Evolutionary conservation across 2,113 vertebrate genomes (phyloP).

Genomic region (Xenus cinereus): DNA sequence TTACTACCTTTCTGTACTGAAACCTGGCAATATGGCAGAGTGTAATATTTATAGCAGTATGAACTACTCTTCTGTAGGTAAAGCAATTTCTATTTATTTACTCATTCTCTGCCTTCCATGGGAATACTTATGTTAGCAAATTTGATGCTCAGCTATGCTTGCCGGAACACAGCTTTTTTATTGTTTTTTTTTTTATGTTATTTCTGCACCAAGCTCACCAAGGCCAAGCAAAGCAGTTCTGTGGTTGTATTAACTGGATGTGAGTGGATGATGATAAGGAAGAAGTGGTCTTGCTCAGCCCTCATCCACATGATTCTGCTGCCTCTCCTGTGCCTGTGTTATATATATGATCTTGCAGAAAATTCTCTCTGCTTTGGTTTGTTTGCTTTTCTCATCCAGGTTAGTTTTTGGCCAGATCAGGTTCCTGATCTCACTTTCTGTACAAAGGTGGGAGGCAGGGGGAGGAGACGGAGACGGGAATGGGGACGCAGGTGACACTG

Average conservation of each 20-base stretch:
- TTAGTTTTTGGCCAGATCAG: not conserved
- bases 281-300: not conserved
- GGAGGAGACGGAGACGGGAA: not conserved
- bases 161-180: not conserved
- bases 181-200: not conserved
- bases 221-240: not conserved
- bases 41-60: not conserved
- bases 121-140: not conserved
- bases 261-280: not conserved
- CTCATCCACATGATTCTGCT: not conserved
- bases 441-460: not conserved
- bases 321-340: not conserved
- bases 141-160: not conserved
- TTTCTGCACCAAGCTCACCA: not conserved
- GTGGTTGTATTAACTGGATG: not conserved
- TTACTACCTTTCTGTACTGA: not conserved
- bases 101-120: not conserved
- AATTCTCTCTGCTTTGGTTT: not conserved
- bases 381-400: not conserved
- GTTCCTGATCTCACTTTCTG: not conserved
- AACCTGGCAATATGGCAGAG: not conserved
- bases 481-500: not conserved
- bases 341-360: not conserved
- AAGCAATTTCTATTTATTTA: slow-evolving; percentile 18
- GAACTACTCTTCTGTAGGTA: not conserved